Percentiles rank a stretch among this genome's conserved stretches.
phyloP scores from a whole-genome alignment of 2,113 vertebrate species.

The Recurvirostra avosetta region DNA sequence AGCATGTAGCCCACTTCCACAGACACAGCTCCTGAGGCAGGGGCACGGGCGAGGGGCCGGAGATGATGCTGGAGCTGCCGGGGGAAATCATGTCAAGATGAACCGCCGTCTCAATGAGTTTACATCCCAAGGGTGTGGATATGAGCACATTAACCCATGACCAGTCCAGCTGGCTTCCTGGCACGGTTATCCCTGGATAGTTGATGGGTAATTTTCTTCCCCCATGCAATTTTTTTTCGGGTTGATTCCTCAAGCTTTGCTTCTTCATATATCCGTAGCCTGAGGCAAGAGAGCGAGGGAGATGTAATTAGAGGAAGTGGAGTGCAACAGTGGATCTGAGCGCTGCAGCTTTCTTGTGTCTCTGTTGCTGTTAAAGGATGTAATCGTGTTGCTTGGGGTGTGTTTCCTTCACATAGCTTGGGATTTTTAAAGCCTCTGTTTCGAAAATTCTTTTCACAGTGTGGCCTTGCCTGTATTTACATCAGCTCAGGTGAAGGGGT shows the following conservation, averaged over 20 bases:
- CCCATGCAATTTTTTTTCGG: not conserved
- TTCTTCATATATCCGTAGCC: not conserved
- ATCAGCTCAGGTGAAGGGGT: not conserved
- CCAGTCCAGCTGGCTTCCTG: conserved; percentile 19
- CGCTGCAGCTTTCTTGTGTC: not conserved
- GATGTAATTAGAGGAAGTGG: not conserved
- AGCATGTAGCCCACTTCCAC: not conserved
- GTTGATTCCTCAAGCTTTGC: not conserved
- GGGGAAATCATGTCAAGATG: not conserved
- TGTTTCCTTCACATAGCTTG: not conserved
- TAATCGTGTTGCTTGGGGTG: not conserved
- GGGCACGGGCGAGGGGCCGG: accelerated
- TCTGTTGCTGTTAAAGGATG: not conserved
- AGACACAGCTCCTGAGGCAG: not conserved
- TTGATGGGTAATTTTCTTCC: not conserved
- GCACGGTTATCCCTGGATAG: not conserved
- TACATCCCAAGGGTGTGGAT: not conserved
- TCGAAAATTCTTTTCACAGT: not conserved
- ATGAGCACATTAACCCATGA: not conserved
- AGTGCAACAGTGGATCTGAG: not conserved
- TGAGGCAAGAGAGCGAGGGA: not conserved
- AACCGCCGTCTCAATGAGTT: not conserved
- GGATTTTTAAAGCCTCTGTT: not conserved
- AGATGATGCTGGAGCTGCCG: not conserved
- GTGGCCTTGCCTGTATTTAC: not conserved